Evolutionary conservation across 1,140 invertebrate genomes (phyloP), one percentile per base, ranked within the genome.

Genomic region (Glomeris maerens): DNA sequence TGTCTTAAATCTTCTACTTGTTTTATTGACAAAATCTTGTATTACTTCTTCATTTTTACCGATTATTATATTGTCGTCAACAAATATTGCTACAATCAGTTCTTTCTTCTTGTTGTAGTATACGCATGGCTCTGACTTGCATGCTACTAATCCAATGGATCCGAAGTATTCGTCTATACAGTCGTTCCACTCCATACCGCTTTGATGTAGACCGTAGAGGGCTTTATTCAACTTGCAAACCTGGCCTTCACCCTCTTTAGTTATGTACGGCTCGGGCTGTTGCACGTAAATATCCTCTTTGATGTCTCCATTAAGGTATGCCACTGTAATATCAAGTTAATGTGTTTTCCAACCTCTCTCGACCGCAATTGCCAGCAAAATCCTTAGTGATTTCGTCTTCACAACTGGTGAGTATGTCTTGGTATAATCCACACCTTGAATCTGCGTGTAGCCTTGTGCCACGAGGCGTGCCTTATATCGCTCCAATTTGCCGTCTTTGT

Each of bases 221-320:
- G 47, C 57, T 45, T 60, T 57, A 1, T 58, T 59, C 17, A 68
- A 45, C 39, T 46, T 50, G 27, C 57, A 66, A 27, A 60, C 61
- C 21, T 46, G 28, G 29, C 14, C 27, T 27, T 52, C 41, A n/a
- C 46, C 39, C n/a, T 45, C 49, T 13, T 22, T 14, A 20, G 23
- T 28, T 5, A 22, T 20, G 21, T 36, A 58, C 17, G 49, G 63
- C 47, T 62, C 52, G 21, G 66, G 65, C 47, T 64, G 59, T 28
- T 63, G 44, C 60, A 70, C 69, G 48, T 62, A 68, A 14, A 69
- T 58, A 45, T 60, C 57, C 55, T 70, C 63, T 20, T 36, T 36
- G 20, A 36, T 52, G 1, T 59, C 45, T 23, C 63, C 64, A 57
- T 70, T 62, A 23, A 72, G 50, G 44, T 68, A 71, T 2, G 66